Conservation (phyloP, 2,888 invertebrate genomes). For the Conomelus anceps region DNA sequence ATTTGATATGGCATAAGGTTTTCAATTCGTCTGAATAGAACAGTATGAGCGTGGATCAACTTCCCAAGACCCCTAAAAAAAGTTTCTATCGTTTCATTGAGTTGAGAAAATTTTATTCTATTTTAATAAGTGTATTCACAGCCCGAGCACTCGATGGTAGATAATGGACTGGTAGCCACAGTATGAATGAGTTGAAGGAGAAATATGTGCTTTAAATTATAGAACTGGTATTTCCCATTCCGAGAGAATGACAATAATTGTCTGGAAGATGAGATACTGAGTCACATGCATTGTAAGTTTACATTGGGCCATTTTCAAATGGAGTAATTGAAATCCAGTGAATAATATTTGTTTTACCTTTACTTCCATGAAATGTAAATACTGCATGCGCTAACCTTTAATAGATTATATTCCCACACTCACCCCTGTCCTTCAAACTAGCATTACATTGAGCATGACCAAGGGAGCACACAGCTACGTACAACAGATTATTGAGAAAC, state of each 20-base stretch:
- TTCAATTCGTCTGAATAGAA: too few species aligned
- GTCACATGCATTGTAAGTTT: neutral
- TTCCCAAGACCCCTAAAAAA: too few species aligned
- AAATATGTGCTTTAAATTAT: neutral
- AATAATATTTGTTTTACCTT: neutral
- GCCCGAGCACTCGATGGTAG: too few species aligned
- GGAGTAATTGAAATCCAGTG: neutral
- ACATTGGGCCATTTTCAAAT: neutral
- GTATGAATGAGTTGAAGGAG: too few species aligned
- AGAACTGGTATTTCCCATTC: neutral
- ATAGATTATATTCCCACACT: neutral
- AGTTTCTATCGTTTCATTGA: too few species aligned
- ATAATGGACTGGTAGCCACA: too few species aligned
- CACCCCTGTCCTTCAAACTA: neutral
- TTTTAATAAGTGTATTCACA: too few species aligned
- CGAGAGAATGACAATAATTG: neutral
- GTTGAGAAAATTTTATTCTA: too few species aligned
- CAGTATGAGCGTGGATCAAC: too few species aligned
- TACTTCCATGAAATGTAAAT: neutral
- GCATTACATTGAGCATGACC: neutral
- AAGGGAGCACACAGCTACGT: too few species aligned
- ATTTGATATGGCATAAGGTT: too few species aligned
- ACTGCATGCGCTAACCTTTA: neutral
- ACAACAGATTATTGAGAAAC: too few species aligned
- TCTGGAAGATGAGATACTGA: neutral